Conservation (phyloP, 2,888 invertebrate species). For the Cryptocephalus primarius region DNA sequence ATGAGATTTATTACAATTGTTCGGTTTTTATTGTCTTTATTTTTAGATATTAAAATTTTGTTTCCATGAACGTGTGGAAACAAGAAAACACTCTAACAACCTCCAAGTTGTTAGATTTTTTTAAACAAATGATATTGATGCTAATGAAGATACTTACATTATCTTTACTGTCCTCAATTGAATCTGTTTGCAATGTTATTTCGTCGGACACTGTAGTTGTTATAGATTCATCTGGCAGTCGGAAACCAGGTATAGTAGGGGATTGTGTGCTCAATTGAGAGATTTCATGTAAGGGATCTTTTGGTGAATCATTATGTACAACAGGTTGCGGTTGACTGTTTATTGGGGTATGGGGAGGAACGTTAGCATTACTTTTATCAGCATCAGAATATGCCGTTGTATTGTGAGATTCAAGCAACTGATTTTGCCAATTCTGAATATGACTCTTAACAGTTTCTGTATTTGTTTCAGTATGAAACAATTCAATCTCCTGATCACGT, state of each 20-base stretch:
- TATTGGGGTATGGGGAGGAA: slow-evolving; percentile 7
- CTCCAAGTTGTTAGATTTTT: too few relatives aligned
- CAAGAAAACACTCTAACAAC: too few relatives aligned
- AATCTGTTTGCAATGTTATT: slow-evolving; percentile 24
- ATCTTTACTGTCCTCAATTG: slow-evolving; percentile 21
- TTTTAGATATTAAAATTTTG: too few relatives aligned
- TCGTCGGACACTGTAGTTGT: slow-evolving; percentile 28
- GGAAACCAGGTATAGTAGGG: slow-evolving; percentile 12
- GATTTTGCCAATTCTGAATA: slow-evolving; percentile 9
- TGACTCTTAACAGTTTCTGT: slow-evolving; percentile 2
- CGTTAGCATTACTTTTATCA: slow-evolving; percentile 14
- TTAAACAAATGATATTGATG: too few relatives aligned
- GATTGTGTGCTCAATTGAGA: slow-evolving; percentile 3
- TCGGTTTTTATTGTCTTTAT: background rate
- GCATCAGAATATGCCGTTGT: slow-evolving; percentile 25
- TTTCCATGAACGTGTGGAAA: background rate
- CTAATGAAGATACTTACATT: slow-evolving; percentile 24
- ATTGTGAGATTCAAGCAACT: slow-evolving; percentile 31
- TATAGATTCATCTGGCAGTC: slow-evolving; percentile 27
- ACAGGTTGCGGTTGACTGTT: slow-evolving; percentile 15
- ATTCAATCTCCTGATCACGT: background rate
- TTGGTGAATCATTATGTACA: slow-evolving; percentile 9
- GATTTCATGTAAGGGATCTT: slow-evolving; percentile 4
- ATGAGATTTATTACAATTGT: background rate
- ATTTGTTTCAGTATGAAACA: background rate